Evolutionary conservation across 2,888 invertebrate genomes (phyloP).

Genomic region (Andrena haemorrhoa): DNA sequence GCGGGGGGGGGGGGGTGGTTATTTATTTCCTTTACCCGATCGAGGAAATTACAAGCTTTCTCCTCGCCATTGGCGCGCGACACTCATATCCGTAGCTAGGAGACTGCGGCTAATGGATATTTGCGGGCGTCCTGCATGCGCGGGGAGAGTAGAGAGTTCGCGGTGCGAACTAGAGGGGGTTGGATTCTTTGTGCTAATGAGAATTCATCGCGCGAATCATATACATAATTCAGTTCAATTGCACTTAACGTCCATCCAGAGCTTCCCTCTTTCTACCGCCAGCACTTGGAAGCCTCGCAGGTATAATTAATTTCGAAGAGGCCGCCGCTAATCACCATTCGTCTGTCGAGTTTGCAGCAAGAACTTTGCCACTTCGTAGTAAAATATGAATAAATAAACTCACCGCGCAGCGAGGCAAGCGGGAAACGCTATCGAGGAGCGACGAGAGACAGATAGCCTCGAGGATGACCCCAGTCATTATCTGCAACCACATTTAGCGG

Average conservation of each 20-base stretch:
- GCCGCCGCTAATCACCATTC: no score
- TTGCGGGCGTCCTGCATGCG: neutral
- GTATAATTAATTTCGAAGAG: no score
- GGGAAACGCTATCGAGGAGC: neutral
- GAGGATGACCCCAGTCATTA: conserved; percentile 72
- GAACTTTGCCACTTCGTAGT: neutral
- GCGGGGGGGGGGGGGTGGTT: no score
- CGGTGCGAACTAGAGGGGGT: no score
- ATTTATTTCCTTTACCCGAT: neutral
- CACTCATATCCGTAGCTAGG: neutral
- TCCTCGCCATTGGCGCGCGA: neutral
- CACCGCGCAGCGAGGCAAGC: neutral
- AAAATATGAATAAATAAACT: conserved; percentile 17
- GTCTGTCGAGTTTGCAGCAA: no score
- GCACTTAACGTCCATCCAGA: no score
- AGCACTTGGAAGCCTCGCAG: no score
- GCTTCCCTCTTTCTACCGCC: no score
- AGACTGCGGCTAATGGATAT: neutral
- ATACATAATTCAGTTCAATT: no score
- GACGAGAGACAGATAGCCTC: conserved; percentile 68
- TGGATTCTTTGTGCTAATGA: no score
- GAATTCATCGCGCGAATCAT: no score
- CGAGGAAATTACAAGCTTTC: conserved; percentile 26
- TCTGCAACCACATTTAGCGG: conserved; percentile 67
- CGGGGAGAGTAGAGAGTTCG: neutral